Conservation (phyloP, 1,140 invertebrate species). For the Lordiphosa collinella region DNA sequence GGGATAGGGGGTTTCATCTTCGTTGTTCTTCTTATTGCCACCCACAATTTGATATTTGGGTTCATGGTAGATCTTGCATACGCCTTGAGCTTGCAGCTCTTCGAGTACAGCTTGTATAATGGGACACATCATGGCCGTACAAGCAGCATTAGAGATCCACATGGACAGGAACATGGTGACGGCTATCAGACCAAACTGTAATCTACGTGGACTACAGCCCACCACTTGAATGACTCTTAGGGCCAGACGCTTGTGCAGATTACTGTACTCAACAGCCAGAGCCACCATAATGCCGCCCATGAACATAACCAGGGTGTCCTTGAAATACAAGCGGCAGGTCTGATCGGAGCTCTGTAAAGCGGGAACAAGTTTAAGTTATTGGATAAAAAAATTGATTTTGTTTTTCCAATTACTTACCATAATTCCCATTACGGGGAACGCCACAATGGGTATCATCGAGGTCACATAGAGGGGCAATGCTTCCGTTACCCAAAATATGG, state of each 20-base stretch:
- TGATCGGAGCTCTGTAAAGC: conserved; percentile 81
- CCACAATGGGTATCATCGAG: conserved; percentile 89
- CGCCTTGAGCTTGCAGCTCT: conserved; percentile 85
- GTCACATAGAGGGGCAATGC: conserved; percentile 90
- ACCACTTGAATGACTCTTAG: conserved; percentile 88
- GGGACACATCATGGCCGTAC: conserved; percentile 92
- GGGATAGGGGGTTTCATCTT: conserved; percentile 81
- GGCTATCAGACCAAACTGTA: conserved; percentile 87
- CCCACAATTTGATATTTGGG: conserved; percentile 79
- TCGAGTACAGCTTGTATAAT: conserved; percentile 88
- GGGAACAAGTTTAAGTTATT: too few species aligned
- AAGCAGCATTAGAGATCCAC: conserved; percentile 92
- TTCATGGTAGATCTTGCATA: conserved; percentile 83
- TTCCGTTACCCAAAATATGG: conserved; percentile 91
- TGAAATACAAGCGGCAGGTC: conserved; percentile 87
- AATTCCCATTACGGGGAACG: conserved; percentile 89
- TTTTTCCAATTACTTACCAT: conserved; percentile 61
- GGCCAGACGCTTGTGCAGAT: conserved; percentile 91
- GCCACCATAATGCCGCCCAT: conserved; percentile 90
- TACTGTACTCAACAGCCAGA: conserved; percentile 90
- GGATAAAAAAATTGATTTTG: neutral
- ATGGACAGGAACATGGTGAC: conserved; percentile 91
- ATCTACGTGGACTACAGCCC: conserved; percentile 86
- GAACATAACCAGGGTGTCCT: conserved; percentile 94
- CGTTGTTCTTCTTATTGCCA: conserved; percentile 79